These are phyloP conservation scores for Danio albolineatus DNA, from an alignment of 2,797 vertebrate genomes.

Conservation along the genomic window DNA sequence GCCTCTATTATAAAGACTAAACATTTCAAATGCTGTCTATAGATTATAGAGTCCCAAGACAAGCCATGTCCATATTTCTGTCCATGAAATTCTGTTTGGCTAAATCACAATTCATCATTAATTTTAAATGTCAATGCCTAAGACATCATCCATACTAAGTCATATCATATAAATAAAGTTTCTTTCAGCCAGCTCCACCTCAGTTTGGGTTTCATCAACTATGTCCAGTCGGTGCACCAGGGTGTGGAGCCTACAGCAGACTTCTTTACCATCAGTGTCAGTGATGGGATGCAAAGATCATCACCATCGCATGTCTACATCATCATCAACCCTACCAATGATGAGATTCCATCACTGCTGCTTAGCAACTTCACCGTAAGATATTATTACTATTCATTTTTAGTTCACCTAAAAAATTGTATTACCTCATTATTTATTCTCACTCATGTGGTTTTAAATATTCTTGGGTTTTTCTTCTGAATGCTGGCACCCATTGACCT, in stretches of 20 bases:
- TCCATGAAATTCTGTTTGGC: not conserved
- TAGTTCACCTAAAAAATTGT: too few relatives aligned
- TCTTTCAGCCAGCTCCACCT: conserved; percentile 77
- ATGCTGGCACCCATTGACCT: too few relatives aligned
- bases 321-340: conserved; percentile 77
- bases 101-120: not conserved
- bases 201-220: conserved; percentile 73
- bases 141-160: conserved; percentile 34
- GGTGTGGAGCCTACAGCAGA: conserved; percentile 70
- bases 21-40: too few relatives aligned
- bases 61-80: not conserved
- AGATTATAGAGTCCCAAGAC: too few relatives aligned
- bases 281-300: conserved; percentile 76
- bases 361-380: conserved; percentile 76
- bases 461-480: too few relatives aligned
- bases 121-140: not conserved
- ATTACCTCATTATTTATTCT: too few relatives aligned
- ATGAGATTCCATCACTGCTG: conserved; percentile 72
- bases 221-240: conserved; percentile 71
- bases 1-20: too few relatives aligned
- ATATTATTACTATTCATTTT: conserved; percentile 34
- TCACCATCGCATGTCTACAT: conserved; percentile 73
- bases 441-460: too few relatives aligned
- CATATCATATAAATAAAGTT: conserved; percentile 66
- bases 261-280: conserved; percentile 75